These are phyloP conservation scores for Myxocyprinus asiaticus DNA, from an alignment of 2,113 vertebrate genomes.

Conservation along the genomic window DNA sequence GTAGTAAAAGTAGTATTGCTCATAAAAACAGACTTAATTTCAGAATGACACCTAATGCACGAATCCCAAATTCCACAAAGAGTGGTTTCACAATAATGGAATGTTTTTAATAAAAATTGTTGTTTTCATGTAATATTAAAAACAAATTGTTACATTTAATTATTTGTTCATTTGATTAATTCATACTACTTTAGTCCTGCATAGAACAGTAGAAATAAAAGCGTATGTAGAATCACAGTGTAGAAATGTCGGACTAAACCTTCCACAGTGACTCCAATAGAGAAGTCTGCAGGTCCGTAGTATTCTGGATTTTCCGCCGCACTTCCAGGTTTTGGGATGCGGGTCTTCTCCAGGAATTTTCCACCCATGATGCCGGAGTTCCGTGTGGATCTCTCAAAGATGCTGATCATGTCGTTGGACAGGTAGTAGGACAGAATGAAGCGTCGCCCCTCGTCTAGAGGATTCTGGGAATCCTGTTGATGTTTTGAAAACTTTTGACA, in stretches of 20 bases:
- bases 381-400: conserved; percentile 81
- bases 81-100: too few relatives aligned
- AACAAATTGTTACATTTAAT: too few relatives aligned
- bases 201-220: too few relatives aligned
- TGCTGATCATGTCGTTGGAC: conserved; percentile 83
- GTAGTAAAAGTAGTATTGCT: too few relatives aligned
- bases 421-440: conserved; percentile 89
- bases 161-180: too few relatives aligned
- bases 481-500: not conserved
- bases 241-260: conserved; percentile 69
- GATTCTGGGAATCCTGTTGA: conserved; percentile 82
- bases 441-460: conserved; percentile 75
- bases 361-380: conserved; percentile 90
- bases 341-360: conserved; percentile 82
- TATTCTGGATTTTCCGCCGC: conserved; percentile 75
- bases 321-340: conserved; percentile 80
- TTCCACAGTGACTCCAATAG: conserved; percentile 83
- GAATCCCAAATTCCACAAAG: too few relatives aligned
- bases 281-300: conserved; percentile 86
- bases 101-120: too few relatives aligned
- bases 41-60: too few relatives aligned
- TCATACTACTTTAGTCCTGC: too few relatives aligned
- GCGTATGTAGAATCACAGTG: too few relatives aligned
- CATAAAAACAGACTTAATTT: too few relatives aligned
- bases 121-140: too few relatives aligned